Percentiles rank a stretch among this genome's conserved stretches.
phyloP scores from a whole-genome alignment of 2,888 invertebrate species.

The Amphipoea lucens region DNA sequence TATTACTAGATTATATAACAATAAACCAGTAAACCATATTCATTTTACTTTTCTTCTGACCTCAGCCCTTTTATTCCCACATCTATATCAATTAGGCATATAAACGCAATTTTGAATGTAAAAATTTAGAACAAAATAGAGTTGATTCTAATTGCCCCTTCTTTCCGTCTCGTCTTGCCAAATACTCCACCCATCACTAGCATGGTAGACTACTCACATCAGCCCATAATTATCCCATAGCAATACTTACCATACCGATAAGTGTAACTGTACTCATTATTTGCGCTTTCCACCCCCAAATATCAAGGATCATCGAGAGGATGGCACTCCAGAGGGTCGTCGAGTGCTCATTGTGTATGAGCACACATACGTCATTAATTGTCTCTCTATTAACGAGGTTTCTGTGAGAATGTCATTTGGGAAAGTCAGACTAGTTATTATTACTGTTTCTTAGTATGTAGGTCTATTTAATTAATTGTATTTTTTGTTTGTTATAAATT shows the following conservation, averaged over 20 bases:
- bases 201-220: neutral
- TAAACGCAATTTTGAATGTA: neutral
- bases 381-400: conserved; percentile 31
- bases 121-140: neutral
- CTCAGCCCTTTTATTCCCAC: neutral
- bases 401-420: neutral
- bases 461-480: no score
- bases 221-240: neutral
- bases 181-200: neutral
- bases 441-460: neutral
- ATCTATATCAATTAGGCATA: neutral
- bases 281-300: conserved; percentile 60
- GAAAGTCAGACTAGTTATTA: neutral
- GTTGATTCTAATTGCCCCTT: neutral
- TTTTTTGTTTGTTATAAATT: neutral
- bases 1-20: no score
- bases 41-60: neutral
- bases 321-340: conserved; percentile 46
- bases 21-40: no score
- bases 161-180: neutral
- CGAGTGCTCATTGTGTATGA: conserved; percentile 35
- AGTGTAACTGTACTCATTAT: conserved; percentile 55
- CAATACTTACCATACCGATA: conserved; percentile 30
- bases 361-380: conserved; percentile 55
- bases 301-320: conserved; percentile 55